Evolutionary conservation across 2,888 invertebrate species (phyloP), one percentile per base, ranked within the genome.

Genomic region (Chaetogeoica ovagalla): DNA sequence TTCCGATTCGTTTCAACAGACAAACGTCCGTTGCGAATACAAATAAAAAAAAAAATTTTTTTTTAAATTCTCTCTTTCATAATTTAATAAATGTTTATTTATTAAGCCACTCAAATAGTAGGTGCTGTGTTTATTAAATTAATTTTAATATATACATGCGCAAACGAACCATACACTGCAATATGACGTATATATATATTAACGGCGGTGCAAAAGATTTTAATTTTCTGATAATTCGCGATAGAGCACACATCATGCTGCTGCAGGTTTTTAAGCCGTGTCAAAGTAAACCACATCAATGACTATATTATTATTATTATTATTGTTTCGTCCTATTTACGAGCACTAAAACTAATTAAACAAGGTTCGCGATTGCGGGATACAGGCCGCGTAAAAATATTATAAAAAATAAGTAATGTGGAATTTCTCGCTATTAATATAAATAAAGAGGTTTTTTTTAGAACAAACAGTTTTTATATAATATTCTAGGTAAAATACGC

Each of bases 271-370:
- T 2, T 43, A 43, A 48, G 5, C 23, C 68, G 11, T 13, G 48
- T 55, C 52, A 69, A 30, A 55, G 68, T 9, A 19, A 69, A 69
- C 52, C 52, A 19, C 30, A 30, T 52, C 19, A 9, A 55, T 59
- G 8, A 15, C 15, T 13, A 11, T 57, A 30, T 30, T 30, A 30
- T 30, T 2, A n/a, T n/a, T n/a, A n/a, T n/a, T 30, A 30, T 2
- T 30, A 30, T 43, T 8, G 39, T 39, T 15, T 1, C 13, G 21
- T 71, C 21, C 39, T 39, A 21, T 71, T 59, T 9, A 39, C 8
- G 59, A 21, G 59, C 70, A 21, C 39, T 39, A 59, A 71, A 57
- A 57, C 30, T 59, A 39, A 59, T 71, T 21, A 59, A 30, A 57
- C 17, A 17, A 57, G 13, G 4, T 17, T 39, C 48, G 48, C n/a